A percentile compares a stretch with the other conserved stretches of the same genome.
Conservation (phyloP, 2,888 invertebrate genomes). For the Lasioglossum figueresi region DNA sequence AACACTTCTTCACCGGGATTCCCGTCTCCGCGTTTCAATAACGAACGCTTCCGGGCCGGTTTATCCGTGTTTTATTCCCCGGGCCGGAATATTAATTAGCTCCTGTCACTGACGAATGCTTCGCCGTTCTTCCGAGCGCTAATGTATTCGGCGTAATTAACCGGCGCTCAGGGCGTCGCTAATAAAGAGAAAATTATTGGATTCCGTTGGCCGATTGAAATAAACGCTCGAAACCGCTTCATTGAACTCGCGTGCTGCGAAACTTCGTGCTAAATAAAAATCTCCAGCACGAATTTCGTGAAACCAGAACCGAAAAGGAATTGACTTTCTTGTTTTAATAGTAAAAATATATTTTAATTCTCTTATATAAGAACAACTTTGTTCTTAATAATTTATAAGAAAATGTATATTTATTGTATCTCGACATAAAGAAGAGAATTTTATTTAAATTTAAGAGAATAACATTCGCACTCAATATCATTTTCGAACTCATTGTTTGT, state of each 20-base stretch:
- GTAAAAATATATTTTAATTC: background rate
- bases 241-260: constrained; percentile 23
- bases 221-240: constrained; percentile 44
- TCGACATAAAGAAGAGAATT: background rate
- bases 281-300: background rate
- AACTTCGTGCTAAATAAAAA: background rate
- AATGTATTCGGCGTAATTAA: constrained; percentile 49
- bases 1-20: constrained; percentile 11
- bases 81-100: constrained; percentile 50
- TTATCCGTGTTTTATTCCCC: constrained; percentile 39
- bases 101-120: constrained; percentile 37
- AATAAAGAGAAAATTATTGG: constrained; percentile 54
- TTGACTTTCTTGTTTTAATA: background rate
- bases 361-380: background rate
- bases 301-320: background rate
- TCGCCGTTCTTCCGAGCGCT: constrained; percentile 34
- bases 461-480: background rate
- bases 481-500: background rate
- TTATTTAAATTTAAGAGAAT: background rate
- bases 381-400: background rate
- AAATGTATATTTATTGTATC: background rate
- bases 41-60: constrained; percentile 25
- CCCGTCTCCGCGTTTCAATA: constrained; percentile 7
- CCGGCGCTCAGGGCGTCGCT: constrained; percentile 35
- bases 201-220: constrained; percentile 47